These are phyloP conservation scores for Rhea americana DNA, from an alignment of 2,113 vertebrate species.

Conservation along the genomic window DNA sequence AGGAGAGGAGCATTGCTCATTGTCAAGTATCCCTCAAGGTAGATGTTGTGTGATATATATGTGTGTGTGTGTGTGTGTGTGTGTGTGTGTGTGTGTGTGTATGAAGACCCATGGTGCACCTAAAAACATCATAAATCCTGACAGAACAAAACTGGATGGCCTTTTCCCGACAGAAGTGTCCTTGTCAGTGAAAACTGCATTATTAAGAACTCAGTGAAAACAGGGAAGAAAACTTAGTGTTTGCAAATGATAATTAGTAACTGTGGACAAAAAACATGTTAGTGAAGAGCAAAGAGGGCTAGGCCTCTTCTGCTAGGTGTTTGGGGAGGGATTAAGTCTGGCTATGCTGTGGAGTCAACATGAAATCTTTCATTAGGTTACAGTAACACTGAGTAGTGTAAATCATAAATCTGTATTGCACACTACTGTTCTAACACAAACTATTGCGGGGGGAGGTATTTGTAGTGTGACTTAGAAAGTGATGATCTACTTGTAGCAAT, in stretches of 20 bases:
- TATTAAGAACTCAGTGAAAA: neutral
- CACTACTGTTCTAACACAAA: neutral
- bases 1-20: neutral
- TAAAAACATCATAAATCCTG: neutral
- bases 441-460: accelerated
- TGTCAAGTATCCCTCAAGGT: neutral
- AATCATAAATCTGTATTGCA: neutral
- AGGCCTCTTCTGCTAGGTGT: neutral
- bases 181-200: neutral
- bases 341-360: neutral
- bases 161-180: neutral
- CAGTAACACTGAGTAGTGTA: neutral
- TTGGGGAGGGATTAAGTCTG: neutral
- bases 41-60: too few species aligned
- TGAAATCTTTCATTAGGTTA: neutral
- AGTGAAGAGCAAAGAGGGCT: neutral
- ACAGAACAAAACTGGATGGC: neutral
- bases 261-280: neutral
- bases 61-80: too few species aligned
- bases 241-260: neutral
- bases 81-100: too few species aligned
- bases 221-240: neutral
- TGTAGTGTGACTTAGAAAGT: neutral
- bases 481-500: neutral
- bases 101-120: neutral